A percentile compares a stretch with the other conserved stretches of the same genome.
Evolutionary conservation across 2,113 vertebrate genomes (phyloP).

Genomic region (Lynx canadensis): DNA sequence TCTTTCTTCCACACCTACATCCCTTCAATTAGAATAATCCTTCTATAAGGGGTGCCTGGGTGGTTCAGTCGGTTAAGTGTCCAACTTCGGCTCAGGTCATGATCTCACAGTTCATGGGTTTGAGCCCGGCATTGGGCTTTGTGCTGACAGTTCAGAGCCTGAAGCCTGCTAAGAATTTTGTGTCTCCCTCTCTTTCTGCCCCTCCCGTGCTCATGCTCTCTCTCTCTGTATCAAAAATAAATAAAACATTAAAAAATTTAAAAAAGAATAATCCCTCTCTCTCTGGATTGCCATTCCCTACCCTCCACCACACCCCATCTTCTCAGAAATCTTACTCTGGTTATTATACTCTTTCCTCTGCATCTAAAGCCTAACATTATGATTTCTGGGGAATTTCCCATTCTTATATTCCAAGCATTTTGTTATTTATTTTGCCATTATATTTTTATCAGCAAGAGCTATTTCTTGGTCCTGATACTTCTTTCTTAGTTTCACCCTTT

Average conservation of each 20-base stretch:
- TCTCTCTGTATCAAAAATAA: no score
- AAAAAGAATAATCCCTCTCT: neutral
- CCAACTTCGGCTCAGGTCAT: no score
- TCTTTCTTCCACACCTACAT: neutral
- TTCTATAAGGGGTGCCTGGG: no score
- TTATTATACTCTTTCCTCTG: neutral
- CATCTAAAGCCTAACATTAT: neutral
- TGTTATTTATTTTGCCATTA: neutral
- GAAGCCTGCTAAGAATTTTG: no score
- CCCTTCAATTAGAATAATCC: neutral
- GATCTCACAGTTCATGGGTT: no score
- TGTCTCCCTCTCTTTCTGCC: no score
- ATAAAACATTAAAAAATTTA: no score
- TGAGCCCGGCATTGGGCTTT: no score
- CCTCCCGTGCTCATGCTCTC: no score
- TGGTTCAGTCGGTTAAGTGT: no score
- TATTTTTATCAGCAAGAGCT: neutral
- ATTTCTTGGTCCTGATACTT: neutral
- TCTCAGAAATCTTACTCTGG: neutral
- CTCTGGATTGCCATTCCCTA: neutral
- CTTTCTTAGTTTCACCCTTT: neutral
- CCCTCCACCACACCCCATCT: neutral
- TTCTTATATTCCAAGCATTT: neutral
- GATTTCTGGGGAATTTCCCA: neutral
- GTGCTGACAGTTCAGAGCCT: no score